phyloP scores from a whole-genome alignment of 2,888 invertebrate species.

The Andricus curvator region DNA sequence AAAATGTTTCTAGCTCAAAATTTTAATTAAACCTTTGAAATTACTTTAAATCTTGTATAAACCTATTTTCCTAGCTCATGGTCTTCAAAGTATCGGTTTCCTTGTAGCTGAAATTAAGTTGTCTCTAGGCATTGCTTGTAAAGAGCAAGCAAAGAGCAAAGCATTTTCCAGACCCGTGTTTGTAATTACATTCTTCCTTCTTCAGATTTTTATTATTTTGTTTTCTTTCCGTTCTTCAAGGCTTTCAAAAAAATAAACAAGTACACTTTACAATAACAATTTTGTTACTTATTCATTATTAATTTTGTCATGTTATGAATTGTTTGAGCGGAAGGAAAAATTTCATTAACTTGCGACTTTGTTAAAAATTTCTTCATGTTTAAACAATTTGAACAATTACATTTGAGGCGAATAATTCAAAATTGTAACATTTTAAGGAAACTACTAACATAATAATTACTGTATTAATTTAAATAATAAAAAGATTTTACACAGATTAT shows the following conservation, averaged over 20 bases:
- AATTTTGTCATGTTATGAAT: too few relatives aligned
- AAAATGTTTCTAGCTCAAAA: background rate
- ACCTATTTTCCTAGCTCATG: background rate
- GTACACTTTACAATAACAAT: too few relatives aligned
- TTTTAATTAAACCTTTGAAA: background rate
- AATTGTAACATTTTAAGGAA: too few relatives aligned
- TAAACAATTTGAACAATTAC: too few relatives aligned
- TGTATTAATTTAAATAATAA: too few relatives aligned
- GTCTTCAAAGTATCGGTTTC: background rate
- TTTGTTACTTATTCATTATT: too few relatives aligned
- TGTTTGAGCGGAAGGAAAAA: too few relatives aligned
- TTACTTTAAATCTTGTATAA: background rate
- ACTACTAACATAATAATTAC: too few relatives aligned
- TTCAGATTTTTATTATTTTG: conserved; percentile 8
- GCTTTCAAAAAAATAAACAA: background rate
- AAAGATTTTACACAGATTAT: too few relatives aligned
- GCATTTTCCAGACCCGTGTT: conserved; percentile 28
- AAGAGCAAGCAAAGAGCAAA: conserved; percentile 13
- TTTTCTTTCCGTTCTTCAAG: background rate
- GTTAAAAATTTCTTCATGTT: too few relatives aligned
- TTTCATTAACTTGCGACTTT: too few relatives aligned
- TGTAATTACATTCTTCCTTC: conserved; percentile 22
- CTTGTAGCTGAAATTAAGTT: conserved; percentile 29
- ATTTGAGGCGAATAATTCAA: too few relatives aligned
- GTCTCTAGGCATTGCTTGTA: conserved; percentile 4